phyloP scores from a whole-genome alignment of 2,797 vertebrate genomes.

The Phrynocephalus guinanensis region DNA sequence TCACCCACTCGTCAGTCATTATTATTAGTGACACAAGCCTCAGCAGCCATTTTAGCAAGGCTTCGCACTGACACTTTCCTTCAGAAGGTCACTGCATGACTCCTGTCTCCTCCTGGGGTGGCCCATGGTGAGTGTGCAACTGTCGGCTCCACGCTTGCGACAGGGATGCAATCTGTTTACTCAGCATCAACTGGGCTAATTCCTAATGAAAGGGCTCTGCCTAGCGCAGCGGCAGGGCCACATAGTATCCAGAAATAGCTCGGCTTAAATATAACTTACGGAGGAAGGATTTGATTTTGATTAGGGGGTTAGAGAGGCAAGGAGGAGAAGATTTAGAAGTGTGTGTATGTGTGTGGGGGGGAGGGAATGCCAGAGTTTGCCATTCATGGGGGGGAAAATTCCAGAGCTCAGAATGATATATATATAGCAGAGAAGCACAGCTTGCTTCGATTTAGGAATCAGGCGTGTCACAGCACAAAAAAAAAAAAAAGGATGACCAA shows the following conservation, averaged over 20 bases:
- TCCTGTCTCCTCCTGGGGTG: conserved; percentile 50
- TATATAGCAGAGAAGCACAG: conserved; percentile 41
- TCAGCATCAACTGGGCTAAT: conserved; percentile 61
- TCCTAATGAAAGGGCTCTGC: conserved; percentile 69
- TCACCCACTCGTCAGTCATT: conserved; percentile 45
- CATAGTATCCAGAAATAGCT: conserved; percentile 64
- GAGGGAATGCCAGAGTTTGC: conserved; percentile 23
- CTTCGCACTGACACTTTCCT: conserved; percentile 40
- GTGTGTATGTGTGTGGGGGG: no score
- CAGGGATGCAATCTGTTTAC: conserved; percentile 66
- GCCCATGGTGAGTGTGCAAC: conserved; percentile 39
- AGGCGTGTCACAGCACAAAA: conserved; percentile 14
- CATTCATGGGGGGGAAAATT: not conserved
- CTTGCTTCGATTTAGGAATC: conserved; percentile 55
- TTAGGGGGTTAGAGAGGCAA: conserved; percentile 63
- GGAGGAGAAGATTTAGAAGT: conserved; percentile 51
- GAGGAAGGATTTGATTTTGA: conserved; percentile 64
- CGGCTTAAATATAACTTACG: conserved; percentile 69
- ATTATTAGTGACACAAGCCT: conserved; percentile 46
- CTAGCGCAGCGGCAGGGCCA: conserved; percentile 53
- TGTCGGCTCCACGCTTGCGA: conserved; percentile 56
- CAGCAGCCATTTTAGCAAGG: not conserved
- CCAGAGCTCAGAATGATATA: conserved; percentile 21
- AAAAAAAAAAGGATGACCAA: conserved; percentile 35
- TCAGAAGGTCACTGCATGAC: conserved; percentile 39